Percentiles rank a stretch among this genome's conserved stretches.
phyloP scores from a whole-genome alignment of 2,888 invertebrate genomes.

The Entomobrya multifasciata region DNA sequence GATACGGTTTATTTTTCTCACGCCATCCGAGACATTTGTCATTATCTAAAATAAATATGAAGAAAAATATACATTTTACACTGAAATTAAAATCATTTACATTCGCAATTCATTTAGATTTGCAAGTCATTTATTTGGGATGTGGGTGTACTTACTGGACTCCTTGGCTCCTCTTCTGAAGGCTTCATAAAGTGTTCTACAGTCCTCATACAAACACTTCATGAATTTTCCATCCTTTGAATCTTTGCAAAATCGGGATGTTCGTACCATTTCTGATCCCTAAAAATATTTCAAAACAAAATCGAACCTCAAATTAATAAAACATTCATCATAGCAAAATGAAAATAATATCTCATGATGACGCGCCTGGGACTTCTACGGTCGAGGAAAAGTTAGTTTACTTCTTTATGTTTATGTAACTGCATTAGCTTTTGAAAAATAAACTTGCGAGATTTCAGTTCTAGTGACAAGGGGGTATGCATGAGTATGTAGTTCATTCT shows the following conservation, averaged over 20 bases:
- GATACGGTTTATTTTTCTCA: slow-evolving; percentile 92
- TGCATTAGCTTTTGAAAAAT: no score
- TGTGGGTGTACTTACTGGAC: slow-evolving; percentile 86
- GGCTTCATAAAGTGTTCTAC: slow-evolving; percentile 92
- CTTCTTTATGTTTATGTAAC: no score
- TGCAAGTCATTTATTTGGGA: no score
- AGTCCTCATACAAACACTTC: slow-evolving; percentile 92
- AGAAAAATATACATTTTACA: slow-evolving; percentile 9
- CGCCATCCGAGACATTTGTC: slow-evolving; percentile 96
- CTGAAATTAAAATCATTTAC: background rate
- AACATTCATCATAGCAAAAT: no score
- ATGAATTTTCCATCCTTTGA: slow-evolving; percentile 93
- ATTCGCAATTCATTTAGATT: no score
- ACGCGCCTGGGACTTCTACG: no score
- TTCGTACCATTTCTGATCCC: slow-evolving; percentile 94
- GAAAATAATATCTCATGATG: no score
- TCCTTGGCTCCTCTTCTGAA: slow-evolving; percentile 95
- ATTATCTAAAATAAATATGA: slow-evolving; percentile 85
- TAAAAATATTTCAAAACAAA: slow-evolving; percentile 82
- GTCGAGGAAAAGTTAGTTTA: no score
- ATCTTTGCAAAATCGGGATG: slow-evolving; percentile 89
- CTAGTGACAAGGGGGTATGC: no score
- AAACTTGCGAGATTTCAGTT: no score
- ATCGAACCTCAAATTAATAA: background rate
- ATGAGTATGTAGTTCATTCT: no score